A percentile compares a stretch with the other conserved stretches of the same genome.
These are phyloP conservation scores for Cheilinus undulatus DNA, from an alignment of 2,113 vertebrate species.

Conservation along the genomic window DNA sequence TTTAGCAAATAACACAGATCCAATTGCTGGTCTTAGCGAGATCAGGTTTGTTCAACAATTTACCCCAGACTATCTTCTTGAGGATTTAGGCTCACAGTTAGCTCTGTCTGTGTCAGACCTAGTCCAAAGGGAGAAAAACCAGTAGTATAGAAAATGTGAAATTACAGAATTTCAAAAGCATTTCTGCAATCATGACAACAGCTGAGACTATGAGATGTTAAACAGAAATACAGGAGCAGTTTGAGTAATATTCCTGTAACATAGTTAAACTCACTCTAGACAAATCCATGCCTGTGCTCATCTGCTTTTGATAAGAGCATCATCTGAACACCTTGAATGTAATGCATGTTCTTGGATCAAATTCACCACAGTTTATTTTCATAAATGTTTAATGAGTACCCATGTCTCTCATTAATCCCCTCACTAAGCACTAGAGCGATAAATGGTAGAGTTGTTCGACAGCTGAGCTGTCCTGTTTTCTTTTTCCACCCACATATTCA, in stretches of 20 bases:
- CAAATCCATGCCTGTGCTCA: neutral
- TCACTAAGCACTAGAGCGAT: conserved; percentile 64
- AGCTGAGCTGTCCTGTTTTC: conserved; percentile 42
- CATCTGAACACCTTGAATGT: conserved; percentile 36
- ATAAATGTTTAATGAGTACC: conserved; percentile 70
- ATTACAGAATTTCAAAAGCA: too few relatives aligned
- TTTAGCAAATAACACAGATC: too few relatives aligned
- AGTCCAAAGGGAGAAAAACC: too few relatives aligned
- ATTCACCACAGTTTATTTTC: conserved; percentile 59
- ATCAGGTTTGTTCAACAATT: too few relatives aligned
- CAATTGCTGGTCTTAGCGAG: too few relatives aligned
- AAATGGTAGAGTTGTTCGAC: conserved; percentile 75
- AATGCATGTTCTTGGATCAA: conserved; percentile 63
- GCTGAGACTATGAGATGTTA: neutral
- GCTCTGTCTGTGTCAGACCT: too few relatives aligned
- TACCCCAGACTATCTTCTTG: too few relatives aligned
- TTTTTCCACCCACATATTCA: conserved; percentile 54
- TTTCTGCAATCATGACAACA: neutral
- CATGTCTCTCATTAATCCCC: conserved; percentile 69
- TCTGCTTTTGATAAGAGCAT: conserved; percentile 38
- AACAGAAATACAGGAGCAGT: neutral
- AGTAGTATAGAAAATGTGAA: too few relatives aligned
- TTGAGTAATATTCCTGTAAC: neutral
- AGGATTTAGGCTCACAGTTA: too few relatives aligned
- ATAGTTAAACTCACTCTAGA: too few relatives aligned